A percentile compares a stretch with the other conserved stretches of the same genome.
Evolutionary conservation across 2,113 vertebrate species (phyloP).

Genomic region (Megaceryle maxima): DNA sequence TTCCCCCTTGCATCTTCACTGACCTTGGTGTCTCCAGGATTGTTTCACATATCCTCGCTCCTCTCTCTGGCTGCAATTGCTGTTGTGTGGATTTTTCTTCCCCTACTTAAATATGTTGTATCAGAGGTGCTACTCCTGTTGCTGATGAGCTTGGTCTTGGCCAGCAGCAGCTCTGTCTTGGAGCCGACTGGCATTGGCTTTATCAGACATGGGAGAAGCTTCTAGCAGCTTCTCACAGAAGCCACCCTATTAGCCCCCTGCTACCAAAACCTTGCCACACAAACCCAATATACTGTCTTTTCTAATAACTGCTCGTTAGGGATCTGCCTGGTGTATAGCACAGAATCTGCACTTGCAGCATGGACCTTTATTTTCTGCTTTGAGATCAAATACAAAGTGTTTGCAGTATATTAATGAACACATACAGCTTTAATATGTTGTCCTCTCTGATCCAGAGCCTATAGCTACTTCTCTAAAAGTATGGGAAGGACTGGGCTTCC

Average conservation of each 20-base stretch:
- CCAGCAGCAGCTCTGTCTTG: rapidly evolving
- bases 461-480: not conserved
- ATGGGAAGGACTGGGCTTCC: not conserved
- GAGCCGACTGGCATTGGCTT: not conserved
- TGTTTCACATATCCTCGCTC: not conserved
- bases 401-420: not conserved
- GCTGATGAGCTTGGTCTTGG: not conserved
- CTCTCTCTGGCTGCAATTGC: not conserved
- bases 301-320: not conserved
- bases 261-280: not conserved
- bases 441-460: not conserved
- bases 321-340: not conserved
- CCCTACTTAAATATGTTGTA: not conserved
- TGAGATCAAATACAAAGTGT: not conserved
- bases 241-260: rapidly evolving
- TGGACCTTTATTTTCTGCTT: not conserved
- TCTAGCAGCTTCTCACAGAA: not conserved
- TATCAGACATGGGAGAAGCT: not conserved
- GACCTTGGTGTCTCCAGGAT: not conserved
- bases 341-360: not conserved
- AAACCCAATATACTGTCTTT: not conserved
- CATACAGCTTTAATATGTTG: not conserved
- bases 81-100: not conserved
- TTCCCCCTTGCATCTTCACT: not conserved
- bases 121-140: not conserved